Percentiles rank a stretch among this genome's conserved stretches.
These are phyloP conservation scores for Drosophila picticornis DNA, from an alignment of 2,888 invertebrate species.

Conservation along the genomic window DNA sequence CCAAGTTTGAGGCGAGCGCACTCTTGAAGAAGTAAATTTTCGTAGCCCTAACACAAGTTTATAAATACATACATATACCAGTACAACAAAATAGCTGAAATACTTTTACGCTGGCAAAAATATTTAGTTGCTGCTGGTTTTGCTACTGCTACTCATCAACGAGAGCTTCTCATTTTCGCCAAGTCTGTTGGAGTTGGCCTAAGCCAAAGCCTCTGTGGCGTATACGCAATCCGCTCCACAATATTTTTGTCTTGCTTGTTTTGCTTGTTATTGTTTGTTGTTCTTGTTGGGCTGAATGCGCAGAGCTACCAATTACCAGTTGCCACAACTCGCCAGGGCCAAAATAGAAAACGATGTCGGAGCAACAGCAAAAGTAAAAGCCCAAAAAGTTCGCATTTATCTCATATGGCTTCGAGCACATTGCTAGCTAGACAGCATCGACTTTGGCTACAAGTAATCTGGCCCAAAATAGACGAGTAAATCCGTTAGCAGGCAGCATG, in stretches of 20 bases:
- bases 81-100: constrained; percentile 40
- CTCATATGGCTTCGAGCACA: constrained; percentile 53
- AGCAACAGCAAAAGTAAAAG: constrained; percentile 9
- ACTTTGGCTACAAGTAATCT: constrained; percentile 60
- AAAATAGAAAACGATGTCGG: constrained; percentile 13
- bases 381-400: constrained; percentile 22
- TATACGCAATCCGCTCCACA: constrained; percentile 46
- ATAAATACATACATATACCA: constrained; percentile 33
- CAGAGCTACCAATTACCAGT: constrained; percentile 69
- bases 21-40: constrained; percentile 41
- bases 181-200: constrained; percentile 28
- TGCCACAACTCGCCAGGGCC: constrained; percentile 56
- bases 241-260: neutral
- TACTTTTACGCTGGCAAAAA: constrained; percentile 44
- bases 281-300: constrained; percentile 18
- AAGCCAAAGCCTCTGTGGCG: constrained; percentile 24
- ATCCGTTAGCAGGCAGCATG: constrained; percentile 51
- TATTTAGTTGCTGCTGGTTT: constrained; percentile 36
- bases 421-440: constrained; percentile 13
- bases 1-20: constrained; percentile 10
- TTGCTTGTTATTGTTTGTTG: neutral
- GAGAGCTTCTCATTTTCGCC: constrained; percentile 44
- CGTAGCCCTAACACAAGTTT: constrained; percentile 46
- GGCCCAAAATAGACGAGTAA: constrained; percentile 68
- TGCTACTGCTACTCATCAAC: constrained; percentile 34